Conservation (phyloP, 2,797 vertebrate species). For the Eospalax fontanierii region DNA sequence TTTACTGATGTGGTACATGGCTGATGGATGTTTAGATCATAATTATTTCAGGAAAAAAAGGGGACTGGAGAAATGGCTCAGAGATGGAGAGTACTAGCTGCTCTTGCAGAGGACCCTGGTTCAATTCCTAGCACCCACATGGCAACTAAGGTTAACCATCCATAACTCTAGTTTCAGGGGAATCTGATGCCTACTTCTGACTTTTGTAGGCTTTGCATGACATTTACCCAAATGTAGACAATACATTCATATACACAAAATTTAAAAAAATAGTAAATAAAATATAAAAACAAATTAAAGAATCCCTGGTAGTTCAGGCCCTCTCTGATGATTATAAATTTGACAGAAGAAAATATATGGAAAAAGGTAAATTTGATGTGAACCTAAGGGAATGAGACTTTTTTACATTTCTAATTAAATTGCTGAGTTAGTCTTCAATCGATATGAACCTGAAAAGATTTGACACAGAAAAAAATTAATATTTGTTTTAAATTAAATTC, state of each 20-base stretch:
- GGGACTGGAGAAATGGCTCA: too few species aligned
- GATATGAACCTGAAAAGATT: slow-evolving; percentile 71
- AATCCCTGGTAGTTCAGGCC: slow-evolving; percentile 30
- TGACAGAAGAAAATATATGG: slow-evolving; percentile 57
- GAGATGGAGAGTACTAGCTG: too few species aligned
- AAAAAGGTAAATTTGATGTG: slow-evolving; percentile 69
- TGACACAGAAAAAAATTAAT: slow-evolving; percentile 77
- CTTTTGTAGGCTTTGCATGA: too few species aligned
- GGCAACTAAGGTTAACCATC: too few species aligned
- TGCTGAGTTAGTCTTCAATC: slow-evolving; percentile 73
- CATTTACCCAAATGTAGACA: too few species aligned
- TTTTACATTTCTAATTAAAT: slow-evolving; percentile 79
- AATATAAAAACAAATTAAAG: slow-evolving; percentile 74
- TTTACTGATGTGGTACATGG: not conserved
- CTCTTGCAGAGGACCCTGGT: too few species aligned
- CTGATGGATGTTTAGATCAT: slow-evolving; percentile 39
- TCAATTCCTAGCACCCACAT: too few species aligned
- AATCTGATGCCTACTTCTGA: too few species aligned
- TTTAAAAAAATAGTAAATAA: too few species aligned
- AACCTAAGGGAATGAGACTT: slow-evolving; percentile 75
- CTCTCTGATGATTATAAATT: slow-evolving; percentile 59
- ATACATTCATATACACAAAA: too few species aligned
- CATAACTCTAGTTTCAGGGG: too few species aligned
- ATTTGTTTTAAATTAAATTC: slow-evolving; percentile 67
- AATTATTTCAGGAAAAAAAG: slow-evolving; percentile 7